Base-by-base conservation (phyloP, 92 coral and sea anemone species). In the Montipora capitata region DNA sequence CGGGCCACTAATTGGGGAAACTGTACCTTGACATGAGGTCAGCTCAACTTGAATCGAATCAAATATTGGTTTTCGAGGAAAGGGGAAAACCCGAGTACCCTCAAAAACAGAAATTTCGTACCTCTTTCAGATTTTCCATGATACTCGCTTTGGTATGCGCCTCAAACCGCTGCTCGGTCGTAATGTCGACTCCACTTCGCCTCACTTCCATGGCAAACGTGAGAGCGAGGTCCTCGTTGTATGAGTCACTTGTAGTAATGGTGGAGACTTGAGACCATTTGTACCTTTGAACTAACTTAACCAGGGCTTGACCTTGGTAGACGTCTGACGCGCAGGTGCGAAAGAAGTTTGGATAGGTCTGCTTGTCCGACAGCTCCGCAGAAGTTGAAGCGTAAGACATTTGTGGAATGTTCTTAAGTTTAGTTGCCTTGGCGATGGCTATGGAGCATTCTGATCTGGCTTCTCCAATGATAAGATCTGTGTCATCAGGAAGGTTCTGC, bases 381-480 rank as follows among this genome's bases (percentile, higher is more conserved):
- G 98, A 92, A 16, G 99, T 98, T 0, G 99, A 98, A 3, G 99
- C 99, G 90, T 98, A 98, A 0, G 99, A 98, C 77, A 98, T 96
- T 61, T 95, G 98, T 41, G 99, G 99, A 16, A 95, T 96, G 69
- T 85, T 79, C 66, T 87, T 96, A 57, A 89, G 88, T 74, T 92
- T 82, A 13, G 99, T 98, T 57, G 95, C 94, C 81, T 87, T 81
- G 52, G 99, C 93, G 42, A 98, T 98, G 8, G 99, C 98, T 45
- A 96, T 96, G 20, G 99, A 96, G 63, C 99, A 98, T 16, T 91
- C 90, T 51, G 99, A 98, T 13, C 99, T 67, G 65, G 99, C 99
- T 77, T 94, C 99, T 78, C 99, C 99, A 52, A 98, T 90, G 78
- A 98, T 96, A 79, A 98, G 85, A 91, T 94, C 96, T 35, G 92